Conservation (phyloP, 2,888 invertebrate genomes). For the Acleris literana region DNA sequence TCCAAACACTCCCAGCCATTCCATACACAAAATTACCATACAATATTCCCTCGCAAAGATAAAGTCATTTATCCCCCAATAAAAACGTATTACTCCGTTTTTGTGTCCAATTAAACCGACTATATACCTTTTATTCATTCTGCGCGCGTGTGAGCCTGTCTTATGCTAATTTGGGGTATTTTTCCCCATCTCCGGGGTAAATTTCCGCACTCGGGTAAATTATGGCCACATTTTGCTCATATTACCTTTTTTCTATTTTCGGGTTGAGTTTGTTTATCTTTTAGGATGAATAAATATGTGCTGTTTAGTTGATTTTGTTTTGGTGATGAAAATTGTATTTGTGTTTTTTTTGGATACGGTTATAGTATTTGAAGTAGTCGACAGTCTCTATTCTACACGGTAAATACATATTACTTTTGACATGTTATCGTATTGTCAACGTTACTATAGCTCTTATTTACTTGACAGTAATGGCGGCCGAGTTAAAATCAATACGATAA, state of each 20-base stretch:
- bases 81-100: constrained; percentile 37
- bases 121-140: constrained; percentile 32
- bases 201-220: constrained; percentile 36
- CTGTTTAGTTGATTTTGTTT: too few relatives aligned
- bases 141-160: constrained; percentile 34
- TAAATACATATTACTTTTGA: too few relatives aligned
- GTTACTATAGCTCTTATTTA: too few relatives aligned
- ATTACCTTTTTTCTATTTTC: constrained; percentile 33
- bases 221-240: constrained; percentile 36
- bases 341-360: too few relatives aligned
- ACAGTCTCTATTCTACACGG: too few relatives aligned
- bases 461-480: too few relatives aligned
- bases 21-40: constrained; percentile 27
- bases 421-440: too few relatives aligned
- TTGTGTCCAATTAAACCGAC: constrained; percentile 35
- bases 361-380: too few relatives aligned
- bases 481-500: too few relatives aligned
- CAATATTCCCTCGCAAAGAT: constrained; percentile 28
- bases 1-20: not conserved
- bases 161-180: constrained; percentile 35
- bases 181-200: constrained; percentile 33
- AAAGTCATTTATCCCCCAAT: constrained; percentile 37
- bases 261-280: constrained; percentile 29
- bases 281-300: constrained; percentile 13
- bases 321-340: too few relatives aligned